Base-by-base conservation (phyloP, 92 coral and sea anemone genomes). In the Umimayanthus chanpuru region DNA sequence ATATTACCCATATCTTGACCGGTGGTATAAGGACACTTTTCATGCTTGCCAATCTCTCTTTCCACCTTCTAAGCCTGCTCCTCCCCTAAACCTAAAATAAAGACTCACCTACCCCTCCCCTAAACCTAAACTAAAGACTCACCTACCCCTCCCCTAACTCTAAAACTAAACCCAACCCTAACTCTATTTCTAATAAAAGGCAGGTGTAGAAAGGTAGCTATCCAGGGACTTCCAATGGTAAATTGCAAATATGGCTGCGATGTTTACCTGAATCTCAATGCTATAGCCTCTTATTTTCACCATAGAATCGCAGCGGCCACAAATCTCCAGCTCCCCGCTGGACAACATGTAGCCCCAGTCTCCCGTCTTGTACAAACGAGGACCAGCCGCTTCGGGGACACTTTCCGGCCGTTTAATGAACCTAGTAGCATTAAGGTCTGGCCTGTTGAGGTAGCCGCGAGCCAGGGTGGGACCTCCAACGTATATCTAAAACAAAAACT, bases 321-420 rank as follows among this genome's bases (percentile, higher is more conserved):
- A 95, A 16, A 95, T 95, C 94, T 95, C 98, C 61, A 95, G 79
- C 61, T 85, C 65, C 9, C 98, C 98, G 76, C 85, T 91, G 26
- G 98, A 95, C 16, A 95, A 79, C 88, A 92, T 78, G 81, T 95
- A 95, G 36, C 98, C 98, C 98, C 98, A 95, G 93, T 95, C 98
- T 23, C 98, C 98, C 4, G 98, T 93, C 73, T 90, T 83, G 67
- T 95, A 95, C 88, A 95, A 79, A 38, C 92, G 89, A 12, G 91
- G 89, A 0, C 98, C 98, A 28, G 86, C 96, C n/a, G 77, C 73
- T 55, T 88, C 87, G 15, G 96, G 92, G 1, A 95, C 96, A 74
- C 81, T 88, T 9, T 44, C 56, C 8, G 98, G 96, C 18, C 94
- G 73, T 20, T 85, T 90, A 30, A 95, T 90, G 68, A 95, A 95